These are phyloP conservation scores for Sepioteuthis lessoniana DNA, from an alignment of 2,888 invertebrate genomes.

Conservation along the genomic window DNA sequence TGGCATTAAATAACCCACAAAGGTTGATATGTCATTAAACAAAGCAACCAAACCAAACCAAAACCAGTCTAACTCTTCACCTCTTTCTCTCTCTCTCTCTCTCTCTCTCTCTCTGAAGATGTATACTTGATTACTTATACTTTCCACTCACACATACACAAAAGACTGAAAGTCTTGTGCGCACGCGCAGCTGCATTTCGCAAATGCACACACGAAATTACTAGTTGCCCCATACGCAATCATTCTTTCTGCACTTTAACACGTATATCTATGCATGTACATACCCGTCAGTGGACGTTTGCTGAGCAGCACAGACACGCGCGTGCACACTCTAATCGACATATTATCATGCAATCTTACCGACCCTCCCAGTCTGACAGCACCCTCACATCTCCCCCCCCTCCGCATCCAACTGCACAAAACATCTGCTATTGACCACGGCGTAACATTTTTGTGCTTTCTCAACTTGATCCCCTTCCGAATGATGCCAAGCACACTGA, in stretches of 20 bases:
- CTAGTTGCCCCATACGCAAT: background rate
- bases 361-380: background rate
- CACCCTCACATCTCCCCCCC: no score
- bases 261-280: background rate
- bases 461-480: background rate
- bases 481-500: background rate
- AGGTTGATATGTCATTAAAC: no score
- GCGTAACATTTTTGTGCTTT: background rate
- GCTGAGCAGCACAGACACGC: background rate
- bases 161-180: no score
- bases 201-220: background rate
- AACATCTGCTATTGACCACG: slow-evolving; percentile 23
- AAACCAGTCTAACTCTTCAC: no score
- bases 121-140: no score
- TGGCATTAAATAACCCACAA: no score
- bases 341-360: background rate
- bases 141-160: no score
- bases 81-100: background rate
- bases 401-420: background rate
- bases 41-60: no score
- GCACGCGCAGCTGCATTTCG: no score
- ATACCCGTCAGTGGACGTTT: background rate
- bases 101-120: no score
- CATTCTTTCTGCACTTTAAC: background rate
- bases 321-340: background rate